phyloP scores from a whole-genome alignment of 2,888 invertebrate species.

The Nezara viridula region DNA sequence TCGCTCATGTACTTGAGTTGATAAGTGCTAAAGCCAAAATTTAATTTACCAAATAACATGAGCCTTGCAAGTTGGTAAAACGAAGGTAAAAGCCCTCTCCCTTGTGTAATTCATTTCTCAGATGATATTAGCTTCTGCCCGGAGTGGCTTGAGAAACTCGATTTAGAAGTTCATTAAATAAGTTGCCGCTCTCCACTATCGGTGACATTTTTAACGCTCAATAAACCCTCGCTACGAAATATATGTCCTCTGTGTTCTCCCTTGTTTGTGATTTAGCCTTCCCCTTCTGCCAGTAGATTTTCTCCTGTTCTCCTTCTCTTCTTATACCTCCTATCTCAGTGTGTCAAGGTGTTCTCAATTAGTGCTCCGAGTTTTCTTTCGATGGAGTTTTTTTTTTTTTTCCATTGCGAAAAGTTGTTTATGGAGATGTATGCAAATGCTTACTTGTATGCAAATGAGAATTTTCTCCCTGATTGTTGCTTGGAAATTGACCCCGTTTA shows the following conservation, averaged over 20 bases:
- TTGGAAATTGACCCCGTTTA: not conserved
- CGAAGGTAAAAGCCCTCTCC: not conserved
- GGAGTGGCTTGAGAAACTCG: slow-evolving; percentile 34
- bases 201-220: slow-evolving; percentile 46
- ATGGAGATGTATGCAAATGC: not conserved
- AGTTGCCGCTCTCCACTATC: slow-evolving; percentile 14
- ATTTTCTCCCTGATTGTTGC: not conserved
- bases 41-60: not conserved
- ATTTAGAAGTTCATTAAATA: slow-evolving; percentile 47
- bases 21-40: not conserved
- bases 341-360: slow-evolving; percentile 17
- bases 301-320: not conserved
- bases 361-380: too few species aligned
- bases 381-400: not conserved
- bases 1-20: too few species aligned
- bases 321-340: not conserved
- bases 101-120: slow-evolving; percentile 25
- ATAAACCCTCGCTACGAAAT: slow-evolving; percentile 12
- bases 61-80: not conserved
- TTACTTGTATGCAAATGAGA: not conserved
- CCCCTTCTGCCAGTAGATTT: not conserved
- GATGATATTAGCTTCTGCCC: slow-evolving; percentile 2
- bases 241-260: slow-evolving; percentile 11
- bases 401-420: not conserved
- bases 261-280: slow-evolving; percentile 15